These are phyloP conservation scores for Chionodraco myersi DNA, from an alignment of 2,113 vertebrate genomes.

Conservation along the genomic window DNA sequence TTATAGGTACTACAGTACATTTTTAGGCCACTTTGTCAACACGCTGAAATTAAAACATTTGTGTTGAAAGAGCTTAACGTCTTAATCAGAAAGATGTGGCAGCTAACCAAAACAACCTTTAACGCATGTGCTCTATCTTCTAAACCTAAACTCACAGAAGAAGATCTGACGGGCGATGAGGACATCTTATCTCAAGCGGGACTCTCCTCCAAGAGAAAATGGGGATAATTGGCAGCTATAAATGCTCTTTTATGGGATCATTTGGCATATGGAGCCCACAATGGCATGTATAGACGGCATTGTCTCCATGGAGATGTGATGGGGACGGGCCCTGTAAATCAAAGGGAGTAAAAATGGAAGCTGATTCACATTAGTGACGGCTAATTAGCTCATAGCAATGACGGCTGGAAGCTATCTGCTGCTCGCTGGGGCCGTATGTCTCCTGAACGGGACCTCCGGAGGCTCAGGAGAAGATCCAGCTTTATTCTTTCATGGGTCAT, in stretches of 20 bases:
- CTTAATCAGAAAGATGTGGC: neutral
- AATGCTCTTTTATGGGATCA: conserved; percentile 64
- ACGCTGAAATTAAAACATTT: neutral
- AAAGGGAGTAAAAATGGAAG: conserved; percentile 75
- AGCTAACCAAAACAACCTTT: neutral
- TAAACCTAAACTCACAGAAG: conserved; percentile 2
- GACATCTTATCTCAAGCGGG: conserved; percentile 12
- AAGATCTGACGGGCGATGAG: conserved; percentile 9
- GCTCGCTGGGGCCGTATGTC: conserved; percentile 49
- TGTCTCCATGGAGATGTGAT: conserved; percentile 70
- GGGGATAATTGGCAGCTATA: conserved; percentile 46
- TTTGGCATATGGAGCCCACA: conserved; percentile 50
- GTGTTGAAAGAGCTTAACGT: neutral
- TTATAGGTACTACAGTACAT: no score
- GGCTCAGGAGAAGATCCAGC: conserved; percentile 34
- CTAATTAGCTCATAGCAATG: conserved; percentile 77
- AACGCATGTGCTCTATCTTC: conserved; percentile 3
- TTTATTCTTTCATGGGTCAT: conserved; percentile 59
- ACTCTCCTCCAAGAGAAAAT: conserved; percentile 17
- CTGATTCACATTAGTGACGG: conserved; percentile 78
- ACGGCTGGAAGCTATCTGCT: conserved; percentile 57
- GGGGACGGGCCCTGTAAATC: conserved; percentile 66
- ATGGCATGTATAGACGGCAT: conserved; percentile 55
- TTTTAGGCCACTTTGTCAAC: neutral
- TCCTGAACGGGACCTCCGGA: conserved; percentile 27